Evolutionary conservation across 2,113 vertebrate genomes (phyloP).

Genomic region (Gambusia holbrooki): DNA sequence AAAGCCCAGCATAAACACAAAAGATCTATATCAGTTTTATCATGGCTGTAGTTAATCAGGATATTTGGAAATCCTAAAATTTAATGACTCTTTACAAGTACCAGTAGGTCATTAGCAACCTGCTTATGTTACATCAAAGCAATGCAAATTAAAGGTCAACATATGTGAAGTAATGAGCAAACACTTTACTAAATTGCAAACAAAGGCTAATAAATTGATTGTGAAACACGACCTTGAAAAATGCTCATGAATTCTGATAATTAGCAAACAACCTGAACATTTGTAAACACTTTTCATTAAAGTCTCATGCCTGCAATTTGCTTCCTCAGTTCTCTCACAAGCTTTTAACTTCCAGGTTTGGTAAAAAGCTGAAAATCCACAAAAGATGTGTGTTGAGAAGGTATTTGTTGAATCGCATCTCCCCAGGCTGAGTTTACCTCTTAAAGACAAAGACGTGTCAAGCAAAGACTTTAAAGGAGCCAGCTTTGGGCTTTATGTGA

Average conservation of each 20-base stretch:
- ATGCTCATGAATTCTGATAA: background rate
- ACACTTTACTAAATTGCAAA: too few relatives aligned
- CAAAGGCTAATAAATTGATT: too few relatives aligned
- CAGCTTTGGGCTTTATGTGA: background rate
- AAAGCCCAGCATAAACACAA: too few relatives aligned
- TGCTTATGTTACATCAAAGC: too few relatives aligned
- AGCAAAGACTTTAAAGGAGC: conserved; percentile 1
- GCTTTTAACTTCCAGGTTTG: background rate
- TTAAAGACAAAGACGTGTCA: background rate
- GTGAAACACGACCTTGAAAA: too few relatives aligned
- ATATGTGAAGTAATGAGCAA: too few relatives aligned
- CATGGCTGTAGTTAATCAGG: too few relatives aligned
- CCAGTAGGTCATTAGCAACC: too few relatives aligned
- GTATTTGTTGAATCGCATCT: background rate
- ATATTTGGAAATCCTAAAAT: too few relatives aligned
- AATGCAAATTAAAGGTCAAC: too few relatives aligned
- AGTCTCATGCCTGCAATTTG: background rate
- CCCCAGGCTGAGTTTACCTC: background rate
- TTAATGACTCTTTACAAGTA: too few relatives aligned
- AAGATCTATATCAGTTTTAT: too few relatives aligned
- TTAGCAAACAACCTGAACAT: background rate
- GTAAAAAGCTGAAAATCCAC: background rate
- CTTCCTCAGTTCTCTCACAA: background rate
- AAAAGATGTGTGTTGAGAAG: background rate
- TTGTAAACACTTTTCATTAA: background rate